Base-by-base conservation (phyloP, 2,113 vertebrate species). In the Sphyrna mokarran region DNA sequence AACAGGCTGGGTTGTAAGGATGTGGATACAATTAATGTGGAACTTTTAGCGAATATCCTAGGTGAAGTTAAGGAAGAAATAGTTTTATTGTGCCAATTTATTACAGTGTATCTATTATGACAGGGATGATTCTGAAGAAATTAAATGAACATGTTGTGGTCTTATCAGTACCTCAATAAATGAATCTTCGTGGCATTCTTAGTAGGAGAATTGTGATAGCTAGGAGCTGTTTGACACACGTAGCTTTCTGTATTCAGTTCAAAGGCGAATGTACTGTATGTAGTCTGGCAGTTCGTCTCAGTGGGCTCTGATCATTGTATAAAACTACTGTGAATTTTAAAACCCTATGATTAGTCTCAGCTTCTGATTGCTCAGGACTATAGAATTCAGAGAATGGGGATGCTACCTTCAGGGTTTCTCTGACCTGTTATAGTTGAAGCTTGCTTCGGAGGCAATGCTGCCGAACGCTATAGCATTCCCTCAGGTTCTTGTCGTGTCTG, bases 21-120 rank as follows among this genome's bases (percentile, higher is more conserved):
- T 54, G 29, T 95, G 93, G 93, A 72, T 95, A 95, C 68, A 70
- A 22, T 72, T 95, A 72, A 95, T 70, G 93, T 95, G 93, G 93
- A 29, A 93, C 89, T 66, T 66, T 93, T 93, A 66, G 89, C 61
- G 87, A 94, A 68, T 29, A 94, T 3, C 48, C n/a, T 95, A 70
- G 68, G 14, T 69, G 93, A 95, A 72, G 68, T 69, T 95, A 68
- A 93, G 89, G n/a, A 93, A 93, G 37, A 95, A 70, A 70, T 95
- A 72, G 43, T 89, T 95, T 95, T 70, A 95, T 70, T 95, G 93
- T 95, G 93, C 93, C 93, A 95, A 95, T 95, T 95, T 95, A 95
- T 43, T 95, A 70, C 93, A 95, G 93, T 95, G 69, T 70, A 95
- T 95, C 68, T 70, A 94, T 93, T 68, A 68, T 95, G 68, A 95